Conservation (phyloP, 1,140 invertebrate species). For the Solen grandis region DNA sequence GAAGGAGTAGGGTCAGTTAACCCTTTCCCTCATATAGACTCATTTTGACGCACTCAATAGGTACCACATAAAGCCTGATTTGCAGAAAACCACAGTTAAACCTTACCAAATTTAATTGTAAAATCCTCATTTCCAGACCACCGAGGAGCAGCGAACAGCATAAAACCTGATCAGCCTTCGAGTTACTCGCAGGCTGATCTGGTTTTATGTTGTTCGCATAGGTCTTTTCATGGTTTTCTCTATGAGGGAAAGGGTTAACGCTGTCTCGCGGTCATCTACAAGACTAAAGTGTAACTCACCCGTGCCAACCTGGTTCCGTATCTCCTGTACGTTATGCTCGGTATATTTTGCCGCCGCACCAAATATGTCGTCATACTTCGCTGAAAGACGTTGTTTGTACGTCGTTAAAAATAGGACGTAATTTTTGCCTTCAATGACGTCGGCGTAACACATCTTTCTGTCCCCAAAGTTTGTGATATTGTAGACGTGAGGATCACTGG, state of each 20-base stretch:
- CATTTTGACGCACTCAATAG: too few species aligned
- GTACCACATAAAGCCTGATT: too few species aligned
- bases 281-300: conserved; percentile 3
- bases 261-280: too few species aligned
- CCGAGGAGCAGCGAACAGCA: background rate
- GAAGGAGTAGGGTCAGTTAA: too few species aligned
- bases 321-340: conserved; percentile 66
- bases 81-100: too few species aligned
- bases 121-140: background rate
- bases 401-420: conserved; percentile 79
- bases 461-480: conserved; percentile 80
- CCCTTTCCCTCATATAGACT: too few species aligned
- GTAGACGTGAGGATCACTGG: conserved; percentile 59
- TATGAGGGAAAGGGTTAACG: too few species aligned
- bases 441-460: conserved; percentile 78
- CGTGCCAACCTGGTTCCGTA: conserved; percentile 70
- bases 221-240: too few species aligned
- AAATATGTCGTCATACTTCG: conserved; percentile 80
- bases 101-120: background rate
- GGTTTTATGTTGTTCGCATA: background rate
- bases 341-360: conserved; percentile 73
- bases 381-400: conserved; percentile 74
- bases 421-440: conserved; percentile 68
- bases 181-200: background rate
- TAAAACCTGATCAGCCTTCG: background rate